Evolutionary conservation across 2,797 vertebrate species (phyloP).

Genomic region (Nasua narica): DNA sequence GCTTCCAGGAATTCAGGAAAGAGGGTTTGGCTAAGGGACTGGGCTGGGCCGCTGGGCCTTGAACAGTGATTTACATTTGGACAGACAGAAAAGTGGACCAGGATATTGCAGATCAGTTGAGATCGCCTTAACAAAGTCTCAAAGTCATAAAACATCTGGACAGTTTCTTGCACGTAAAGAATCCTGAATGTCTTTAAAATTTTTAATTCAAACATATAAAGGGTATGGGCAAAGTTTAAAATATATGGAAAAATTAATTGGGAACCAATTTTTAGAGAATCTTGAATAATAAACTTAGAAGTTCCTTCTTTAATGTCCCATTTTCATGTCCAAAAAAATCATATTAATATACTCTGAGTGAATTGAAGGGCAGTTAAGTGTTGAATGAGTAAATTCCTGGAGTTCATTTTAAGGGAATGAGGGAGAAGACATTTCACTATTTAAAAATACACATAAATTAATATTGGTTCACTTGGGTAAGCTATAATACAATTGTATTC

Average conservation of each 20-base stretch:
- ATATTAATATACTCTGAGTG: neutral
- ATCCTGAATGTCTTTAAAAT: neutral
- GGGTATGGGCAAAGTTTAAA: neutral
- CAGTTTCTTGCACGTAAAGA: neutral
- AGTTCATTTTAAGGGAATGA: neutral
- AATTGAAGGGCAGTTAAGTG: neutral
- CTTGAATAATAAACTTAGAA: neutral
- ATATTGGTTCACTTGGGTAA: neutral
- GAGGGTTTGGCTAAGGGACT: neutral
- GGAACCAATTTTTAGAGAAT: neutral
- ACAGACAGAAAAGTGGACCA: neutral
- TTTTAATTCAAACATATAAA: neutral
- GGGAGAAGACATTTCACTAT: neutral
- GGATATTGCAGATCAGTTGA: neutral
- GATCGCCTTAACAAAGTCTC: neutral
- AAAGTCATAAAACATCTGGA: neutral
- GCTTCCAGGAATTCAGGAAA: neutral
- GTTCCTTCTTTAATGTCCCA: neutral
- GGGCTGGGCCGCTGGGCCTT: neutral
- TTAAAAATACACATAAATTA: neutral
- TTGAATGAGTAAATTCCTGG: neutral
- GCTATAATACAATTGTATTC: neutral
- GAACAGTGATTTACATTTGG: neutral
- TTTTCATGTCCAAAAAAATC: neutral
- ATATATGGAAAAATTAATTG: neutral